Percentiles rank a stretch among this genome's conserved stretches.
phyloP scores from a whole-genome alignment of 2,888 invertebrate genomes.

The Eucera pruinosa region DNA sequence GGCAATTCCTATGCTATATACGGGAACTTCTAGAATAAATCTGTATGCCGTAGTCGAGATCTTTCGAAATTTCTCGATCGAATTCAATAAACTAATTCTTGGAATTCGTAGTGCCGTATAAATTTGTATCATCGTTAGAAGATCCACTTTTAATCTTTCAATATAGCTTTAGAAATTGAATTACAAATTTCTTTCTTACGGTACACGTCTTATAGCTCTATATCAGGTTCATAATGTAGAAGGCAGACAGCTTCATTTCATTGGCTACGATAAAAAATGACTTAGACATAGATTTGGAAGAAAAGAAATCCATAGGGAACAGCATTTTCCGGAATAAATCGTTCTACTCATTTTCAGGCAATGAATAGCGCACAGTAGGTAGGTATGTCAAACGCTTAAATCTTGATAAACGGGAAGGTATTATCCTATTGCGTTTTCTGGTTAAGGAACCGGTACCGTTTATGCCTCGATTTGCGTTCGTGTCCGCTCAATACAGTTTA shows the following conservation, averaged over 20 bases:
- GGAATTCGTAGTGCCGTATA: background rate
- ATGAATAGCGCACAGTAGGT: background rate
- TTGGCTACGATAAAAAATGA: background rate
- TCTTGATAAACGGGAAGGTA: slow-evolving; percentile 45
- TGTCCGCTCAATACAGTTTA: background rate
- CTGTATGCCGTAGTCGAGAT: background rate
- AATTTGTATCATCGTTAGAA: background rate
- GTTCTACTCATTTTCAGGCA: slow-evolving; percentile 7
- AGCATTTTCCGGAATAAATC: slow-evolving; percentile 48
- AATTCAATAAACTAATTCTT: background rate
- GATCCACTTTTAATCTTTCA: background rate
- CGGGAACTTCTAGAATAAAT: slow-evolving; percentile 10
- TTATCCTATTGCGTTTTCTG: slow-evolving; percentile 36
- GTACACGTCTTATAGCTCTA: no score
- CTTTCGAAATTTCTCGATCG: slow-evolving; percentile 10
- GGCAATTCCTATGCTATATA: background rate
- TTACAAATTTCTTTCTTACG: background rate
- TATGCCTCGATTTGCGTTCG: slow-evolving; percentile 11
- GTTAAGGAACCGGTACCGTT: slow-evolving; percentile 49
- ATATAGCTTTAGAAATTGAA: background rate
- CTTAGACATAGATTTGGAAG: no score
- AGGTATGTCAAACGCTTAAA: slow-evolving; percentile 27
- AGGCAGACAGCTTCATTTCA: no score
- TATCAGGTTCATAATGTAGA: no score
- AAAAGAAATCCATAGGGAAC: no score